These are phyloP conservation scores for Brachionus paranguensis DNA, from an alignment of 1,140 invertebrate genomes.

Conservation along the genomic window DNA sequence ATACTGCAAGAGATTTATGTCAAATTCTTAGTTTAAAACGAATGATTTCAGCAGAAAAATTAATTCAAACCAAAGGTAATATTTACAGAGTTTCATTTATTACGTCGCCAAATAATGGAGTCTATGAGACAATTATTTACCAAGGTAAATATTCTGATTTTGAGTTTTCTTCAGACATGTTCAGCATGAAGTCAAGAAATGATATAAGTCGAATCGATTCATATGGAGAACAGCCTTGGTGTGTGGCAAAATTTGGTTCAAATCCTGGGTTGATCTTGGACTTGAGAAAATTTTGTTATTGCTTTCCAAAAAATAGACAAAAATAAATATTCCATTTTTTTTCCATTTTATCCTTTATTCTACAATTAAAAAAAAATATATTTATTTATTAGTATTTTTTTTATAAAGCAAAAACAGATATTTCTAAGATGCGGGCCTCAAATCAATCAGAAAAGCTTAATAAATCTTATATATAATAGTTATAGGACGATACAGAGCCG, in stretches of 20 bases:
- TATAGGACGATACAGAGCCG: too few species aligned
- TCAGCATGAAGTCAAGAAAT: too few species aligned
- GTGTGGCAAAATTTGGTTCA: neutral
- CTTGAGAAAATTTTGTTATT: neutral
- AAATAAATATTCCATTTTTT: neutral
- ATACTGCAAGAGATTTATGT: conserved; percentile 62
- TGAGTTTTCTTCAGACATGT: too few species aligned
- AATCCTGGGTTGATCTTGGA: neutral
- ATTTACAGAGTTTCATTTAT: conserved; percentile 71
- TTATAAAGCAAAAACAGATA: too few species aligned
- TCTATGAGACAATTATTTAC: conserved; percentile 59
- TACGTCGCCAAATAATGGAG: conserved; percentile 66
- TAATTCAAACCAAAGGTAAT: conserved; percentile 61
- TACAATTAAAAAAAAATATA: too few species aligned
- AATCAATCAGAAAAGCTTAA: too few species aligned
- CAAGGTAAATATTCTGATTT: too few species aligned
- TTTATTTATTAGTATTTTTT: too few species aligned
- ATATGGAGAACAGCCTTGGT: conserved; percentile 60
- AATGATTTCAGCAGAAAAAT: conserved; percentile 65
- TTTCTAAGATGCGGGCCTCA: too few species aligned
- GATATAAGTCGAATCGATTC: conserved; percentile 56
- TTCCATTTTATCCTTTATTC: neutral
- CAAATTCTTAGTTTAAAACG: conserved; percentile 59
- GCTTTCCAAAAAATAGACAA: neutral
- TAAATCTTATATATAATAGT: too few species aligned